These are phyloP conservation scores for Empis stercorea DNA, from an alignment of 2,888 invertebrate genomes.

Conservation along the genomic window DNA sequence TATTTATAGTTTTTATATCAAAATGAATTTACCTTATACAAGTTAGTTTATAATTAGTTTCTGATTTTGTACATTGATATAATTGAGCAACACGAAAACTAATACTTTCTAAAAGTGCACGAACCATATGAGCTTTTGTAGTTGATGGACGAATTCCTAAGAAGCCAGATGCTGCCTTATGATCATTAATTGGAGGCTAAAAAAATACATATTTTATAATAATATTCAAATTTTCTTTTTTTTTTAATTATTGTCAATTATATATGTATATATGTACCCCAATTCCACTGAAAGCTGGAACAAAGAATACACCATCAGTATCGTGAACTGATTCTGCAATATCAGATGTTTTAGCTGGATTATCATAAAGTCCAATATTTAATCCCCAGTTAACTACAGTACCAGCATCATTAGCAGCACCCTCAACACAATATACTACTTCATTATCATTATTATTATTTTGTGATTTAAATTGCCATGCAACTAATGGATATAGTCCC, in stretches of 20 bases:
- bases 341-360: slow-evolving; percentile 49
- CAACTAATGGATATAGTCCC: slow-evolving; percentile 84
- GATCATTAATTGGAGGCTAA: slow-evolving; percentile 82
- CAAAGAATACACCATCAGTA: slow-evolving; percentile 68
- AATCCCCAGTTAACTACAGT: slow-evolving; percentile 77
- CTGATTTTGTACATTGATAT: slow-evolving; percentile 55
- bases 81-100: slow-evolving; percentile 71
- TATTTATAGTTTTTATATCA: background rate
- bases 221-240: no score
- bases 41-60: slow-evolving; percentile 47
- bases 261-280: no score
- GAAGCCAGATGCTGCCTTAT: slow-evolving; percentile 71
- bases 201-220: slow-evolving; percentile 4
- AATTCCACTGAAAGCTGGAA: slow-evolving; percentile 81
- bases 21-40: slow-evolving; percentile 43
- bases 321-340: slow-evolving; percentile 56
- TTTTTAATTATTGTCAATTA: no score
- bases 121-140: slow-evolving; percentile 60
- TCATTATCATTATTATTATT: slow-evolving; percentile 21
- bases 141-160: slow-evolving; percentile 55
- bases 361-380: slow-evolving; percentile 49
- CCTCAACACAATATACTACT: slow-evolving; percentile 68
- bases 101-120: slow-evolving; percentile 75
- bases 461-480: slow-evolving; percentile 46
- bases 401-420: slow-evolving; percentile 78